phyloP scores from a whole-genome alignment of 2,113 vertebrate genomes.

The Alethe diademata region DNA sequence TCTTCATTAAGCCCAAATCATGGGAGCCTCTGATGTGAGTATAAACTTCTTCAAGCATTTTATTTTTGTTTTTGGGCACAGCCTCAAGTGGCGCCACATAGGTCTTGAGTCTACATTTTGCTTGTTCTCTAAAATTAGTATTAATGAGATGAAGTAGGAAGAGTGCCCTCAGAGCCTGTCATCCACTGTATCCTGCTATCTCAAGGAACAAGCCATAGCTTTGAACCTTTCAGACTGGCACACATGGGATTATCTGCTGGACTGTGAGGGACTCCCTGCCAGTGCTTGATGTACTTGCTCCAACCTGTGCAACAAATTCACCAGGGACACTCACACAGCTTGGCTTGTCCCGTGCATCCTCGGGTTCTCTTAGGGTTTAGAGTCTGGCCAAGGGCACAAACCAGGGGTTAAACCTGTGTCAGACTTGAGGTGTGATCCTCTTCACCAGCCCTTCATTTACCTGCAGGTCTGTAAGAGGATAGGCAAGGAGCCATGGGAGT shows the following conservation, averaged over 20 bases:
- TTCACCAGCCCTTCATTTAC: not conserved
- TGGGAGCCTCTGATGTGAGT: constrained; percentile 95
- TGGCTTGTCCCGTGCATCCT: not conserved
- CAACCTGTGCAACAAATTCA: not conserved
- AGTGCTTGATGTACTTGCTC: not conserved
- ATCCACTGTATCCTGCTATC: not conserved
- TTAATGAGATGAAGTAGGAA: not conserved
- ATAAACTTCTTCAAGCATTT: not conserved
- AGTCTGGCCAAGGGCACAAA: not conserved
- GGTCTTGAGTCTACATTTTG: not conserved
- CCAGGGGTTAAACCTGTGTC: not conserved
- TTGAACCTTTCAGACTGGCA: not conserved
- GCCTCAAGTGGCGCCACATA: not conserved
- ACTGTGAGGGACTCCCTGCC: not conserved
- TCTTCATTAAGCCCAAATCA: constrained; percentile 96
- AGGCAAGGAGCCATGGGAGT: not conserved
- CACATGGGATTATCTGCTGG: fast-evolving
- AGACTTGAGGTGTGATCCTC: not conserved
- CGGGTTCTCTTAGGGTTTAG: not conserved
- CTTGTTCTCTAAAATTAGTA: not conserved
- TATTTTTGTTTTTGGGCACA: fast-evolving
- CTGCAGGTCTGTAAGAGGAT: not conserved
- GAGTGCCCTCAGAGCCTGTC: not conserved
- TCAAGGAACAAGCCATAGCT: not conserved
- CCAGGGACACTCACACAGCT: not conserved